Base-by-base conservation (phyloP, 2,888 invertebrate genomes). In the Aspidiotus rigidus region DNA sequence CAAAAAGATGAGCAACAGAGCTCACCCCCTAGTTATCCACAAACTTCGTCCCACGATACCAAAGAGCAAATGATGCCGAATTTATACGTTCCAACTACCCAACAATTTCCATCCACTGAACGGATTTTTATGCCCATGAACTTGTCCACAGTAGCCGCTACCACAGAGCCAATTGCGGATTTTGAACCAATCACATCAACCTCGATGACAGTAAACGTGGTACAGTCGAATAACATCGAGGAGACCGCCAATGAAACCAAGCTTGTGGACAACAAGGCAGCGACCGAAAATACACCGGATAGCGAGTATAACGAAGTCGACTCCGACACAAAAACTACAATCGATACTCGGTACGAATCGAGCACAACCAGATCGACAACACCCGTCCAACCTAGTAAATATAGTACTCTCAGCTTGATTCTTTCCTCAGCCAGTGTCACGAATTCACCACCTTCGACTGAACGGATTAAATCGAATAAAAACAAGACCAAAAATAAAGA, bases 111-210 rank as follows among this genome's bases (percentile, higher is more conserved):
- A 63, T 69, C 11, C 11, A 71, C 56, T 2, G 63, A 73, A 59
- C 61, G 66, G 28, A 64, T 71, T 11, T 64, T 72, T 56, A 62
- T 67, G 41, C 57, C 72, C 17, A 54, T 60, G 28, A 54, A 66
- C 10, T 56, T 66, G 9, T 67, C 71, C 9, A 70, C 71, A 11
- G 70, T 69, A 28, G 70, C 55, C 53, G 69, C 62, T 41, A 44
- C 56, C 59, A 55, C 69, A 42, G 16, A 13, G 15, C 40, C 53
- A 49, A 28, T 16, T 28, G 72, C 69, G 28, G 56, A 63, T n/a
- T 67, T 57, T 55, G 73, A 72, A 15, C 71, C 74, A 7, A 72
- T 73, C 39, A 75, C 75, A 5, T 74, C 74, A 0, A 74, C 74
- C 0, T 72, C 74, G n/a, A 72, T 73, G 69, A 73, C 73, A 8